Evolutionary conservation across 2,888 invertebrate species (phyloP).

Genomic region (Oscheius sp.): DNA sequence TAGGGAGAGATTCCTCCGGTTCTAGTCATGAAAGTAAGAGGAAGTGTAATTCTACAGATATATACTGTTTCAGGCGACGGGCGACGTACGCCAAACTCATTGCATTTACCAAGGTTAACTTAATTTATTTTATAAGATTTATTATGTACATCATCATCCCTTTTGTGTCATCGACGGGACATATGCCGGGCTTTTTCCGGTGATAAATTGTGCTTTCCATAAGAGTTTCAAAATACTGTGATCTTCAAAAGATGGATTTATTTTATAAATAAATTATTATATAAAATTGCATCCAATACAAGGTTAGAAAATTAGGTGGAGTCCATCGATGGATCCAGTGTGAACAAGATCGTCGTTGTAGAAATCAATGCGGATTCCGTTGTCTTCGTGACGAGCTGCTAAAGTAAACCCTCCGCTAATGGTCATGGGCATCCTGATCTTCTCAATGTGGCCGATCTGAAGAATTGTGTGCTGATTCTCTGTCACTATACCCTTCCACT

Average conservation of each 20-base stretch:
- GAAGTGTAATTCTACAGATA: neutral
- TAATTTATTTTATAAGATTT: conserved; percentile 7
- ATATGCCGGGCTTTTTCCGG: conserved; percentile 9
- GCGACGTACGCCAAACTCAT: conserved; percentile 1
- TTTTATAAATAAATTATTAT: neutral
- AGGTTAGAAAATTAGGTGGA: conserved; percentile 1
- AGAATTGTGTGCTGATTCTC: neutral
- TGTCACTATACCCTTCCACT: neutral
- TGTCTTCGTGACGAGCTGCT: neutral
- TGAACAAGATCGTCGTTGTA: conserved; percentile 20
- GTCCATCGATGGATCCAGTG: conserved; percentile 2
- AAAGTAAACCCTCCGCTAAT: conserved; percentile 15
- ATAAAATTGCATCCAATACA: neutral
- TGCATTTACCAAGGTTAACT: neutral
- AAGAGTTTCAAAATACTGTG: conserved; percentile 9
- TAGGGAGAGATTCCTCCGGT: neutral
- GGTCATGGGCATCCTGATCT: conserved; percentile 2
- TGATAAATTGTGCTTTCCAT: conserved; percentile 10
- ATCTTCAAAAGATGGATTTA: neutral
- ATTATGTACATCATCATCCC: neutral
- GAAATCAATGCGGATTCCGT: neutral
- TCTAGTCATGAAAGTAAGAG: conserved; percentile 12
- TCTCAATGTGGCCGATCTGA: neutral
- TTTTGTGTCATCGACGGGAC: conserved; percentile 14
- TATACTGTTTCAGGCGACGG: conserved; percentile 18